A percentile compares a stretch with the other conserved stretches of the same genome.
These are phyloP conservation scores for Agonopterix heracliana DNA, from an alignment of 2,888 invertebrate genomes.

Conservation along the genomic window DNA sequence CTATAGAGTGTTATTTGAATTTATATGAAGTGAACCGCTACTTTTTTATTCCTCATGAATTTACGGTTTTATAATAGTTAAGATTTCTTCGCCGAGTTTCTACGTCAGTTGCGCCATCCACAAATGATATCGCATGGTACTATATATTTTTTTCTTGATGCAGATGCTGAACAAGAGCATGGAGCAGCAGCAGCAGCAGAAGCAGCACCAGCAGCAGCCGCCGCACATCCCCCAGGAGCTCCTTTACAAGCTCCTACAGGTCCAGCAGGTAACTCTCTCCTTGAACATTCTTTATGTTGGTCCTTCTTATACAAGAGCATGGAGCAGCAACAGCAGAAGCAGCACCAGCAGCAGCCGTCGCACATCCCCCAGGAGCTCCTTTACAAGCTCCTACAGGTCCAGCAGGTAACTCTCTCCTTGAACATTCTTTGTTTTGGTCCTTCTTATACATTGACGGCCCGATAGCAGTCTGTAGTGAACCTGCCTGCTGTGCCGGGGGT, in stretches of 20 bases:
- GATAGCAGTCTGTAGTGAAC: too few relatives aligned
- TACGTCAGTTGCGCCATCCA: too few relatives aligned
- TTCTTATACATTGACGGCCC: too few relatives aligned
- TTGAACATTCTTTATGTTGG: too few relatives aligned
- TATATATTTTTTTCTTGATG: background rate
- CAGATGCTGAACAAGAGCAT: constrained; percentile 78
- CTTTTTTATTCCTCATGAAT: too few relatives aligned
- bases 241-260: constrained; percentile 75
- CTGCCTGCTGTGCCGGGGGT: too few relatives aligned
- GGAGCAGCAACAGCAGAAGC: constrained; percentile 73
- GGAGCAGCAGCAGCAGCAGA: constrained; percentile 74
- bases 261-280: constrained; percentile 57
- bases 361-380: constrained; percentile 80
- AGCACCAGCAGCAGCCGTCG: constrained; percentile 76
- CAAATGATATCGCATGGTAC: too few relatives aligned
- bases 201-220: constrained; percentile 76
- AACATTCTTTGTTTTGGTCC: too few relatives aligned
- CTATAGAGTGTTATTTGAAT: too few relatives aligned
- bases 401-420: constrained; percentile 38
- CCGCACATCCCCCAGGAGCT: constrained; percentile 78
- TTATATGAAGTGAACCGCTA: too few relatives aligned
- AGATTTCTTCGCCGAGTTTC: too few relatives aligned
- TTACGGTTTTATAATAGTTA: too few relatives aligned
- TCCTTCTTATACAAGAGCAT: constrained; percentile 38
- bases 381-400: constrained; percentile 75